Base-by-base conservation (phyloP, 2,113 vertebrate genomes). In the Antigone vipio region DNA sequence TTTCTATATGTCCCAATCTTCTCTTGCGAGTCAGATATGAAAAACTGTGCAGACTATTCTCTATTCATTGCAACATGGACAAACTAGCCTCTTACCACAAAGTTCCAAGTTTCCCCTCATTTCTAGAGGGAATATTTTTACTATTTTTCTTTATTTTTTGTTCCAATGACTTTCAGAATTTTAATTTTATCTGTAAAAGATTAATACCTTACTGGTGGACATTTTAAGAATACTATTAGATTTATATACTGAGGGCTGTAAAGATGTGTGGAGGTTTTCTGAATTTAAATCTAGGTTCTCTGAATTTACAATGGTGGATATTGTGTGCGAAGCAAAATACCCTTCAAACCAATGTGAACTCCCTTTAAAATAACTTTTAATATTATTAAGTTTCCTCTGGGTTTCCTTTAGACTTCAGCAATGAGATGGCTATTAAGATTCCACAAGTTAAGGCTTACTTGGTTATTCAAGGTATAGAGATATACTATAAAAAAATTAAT, bases 351-450 rank as follows among this genome's bases (percentile, higher is more conserved):
- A 94, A 97, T 29, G 97, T 97, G 96, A 98, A 98, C 96, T 97
- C 97, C 97, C 91, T 97, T 98, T 98, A 97, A 98, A 98, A 98
- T 97, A 98, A 98, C 97, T 97, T 98, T 94, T 97, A 97, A 96
- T 98, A 98, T 98, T 98, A 98, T 97, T 98, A 96, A 94, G 97
- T 98, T 98, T 98, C 97, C 97, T 98, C 84, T 96, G 92, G 89
- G 96, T 97, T 98, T 98, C 97, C 95, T 97, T 97, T 96, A 92
- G 82, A 97, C 95, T 98, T 96, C 93, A 96, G 97, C 97, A 98
- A 89, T 93, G 91, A 97, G 94, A 92, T 95, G 95, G 87, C 94
- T 97, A 95, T 95, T 97, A 97, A 98, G 96, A 97, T 98, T 97
- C 97, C 96, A 94, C 88, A 97, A 96, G 88, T 94, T 91, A 92